Conservation (phyloP, 2,888 invertebrate genomes). For the Meta bourneti region DNA sequence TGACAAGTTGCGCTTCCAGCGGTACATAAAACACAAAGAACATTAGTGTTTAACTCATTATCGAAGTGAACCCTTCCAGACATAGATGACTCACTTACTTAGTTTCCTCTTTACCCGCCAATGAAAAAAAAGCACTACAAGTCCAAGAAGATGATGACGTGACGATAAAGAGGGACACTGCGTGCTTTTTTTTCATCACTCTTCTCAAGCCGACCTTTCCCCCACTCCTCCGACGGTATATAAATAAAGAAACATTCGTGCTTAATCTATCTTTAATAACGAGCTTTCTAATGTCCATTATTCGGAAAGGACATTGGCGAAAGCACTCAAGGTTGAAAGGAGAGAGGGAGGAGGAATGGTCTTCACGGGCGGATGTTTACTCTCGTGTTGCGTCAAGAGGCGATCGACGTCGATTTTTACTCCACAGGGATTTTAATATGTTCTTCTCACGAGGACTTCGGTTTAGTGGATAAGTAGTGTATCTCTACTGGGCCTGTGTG, state of each 20-base stretch:
- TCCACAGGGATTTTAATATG: background rate
- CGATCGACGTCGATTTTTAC: background rate
- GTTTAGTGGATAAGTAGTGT: conserved; percentile 12
- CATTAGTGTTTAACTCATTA: background rate
- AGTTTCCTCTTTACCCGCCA: background rate
- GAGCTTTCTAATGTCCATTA: conserved; percentile 22
- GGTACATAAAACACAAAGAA: background rate
- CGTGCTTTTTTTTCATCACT: background rate
- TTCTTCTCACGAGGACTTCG: background rate
- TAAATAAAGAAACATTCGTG: background rate
- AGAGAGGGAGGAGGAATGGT: background rate
- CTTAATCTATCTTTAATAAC: conserved; percentile 23
- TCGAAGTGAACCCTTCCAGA: background rate
- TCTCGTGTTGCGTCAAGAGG: background rate
- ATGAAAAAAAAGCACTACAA: background rate
- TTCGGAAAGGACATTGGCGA: conserved; percentile 1
- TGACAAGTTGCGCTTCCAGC: no score
- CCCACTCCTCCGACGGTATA: background rate
- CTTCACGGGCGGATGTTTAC: conserved; percentile 29
- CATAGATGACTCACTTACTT: background rate
- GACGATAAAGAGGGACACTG: background rate
- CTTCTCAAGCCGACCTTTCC: no score
- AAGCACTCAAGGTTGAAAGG: conserved; percentile 38
- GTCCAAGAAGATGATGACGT: background rate
- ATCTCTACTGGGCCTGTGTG: background rate